Base-by-base conservation (phyloP, 2,888 invertebrate genomes). In the Psylliodes chrysocephalus region DNA sequence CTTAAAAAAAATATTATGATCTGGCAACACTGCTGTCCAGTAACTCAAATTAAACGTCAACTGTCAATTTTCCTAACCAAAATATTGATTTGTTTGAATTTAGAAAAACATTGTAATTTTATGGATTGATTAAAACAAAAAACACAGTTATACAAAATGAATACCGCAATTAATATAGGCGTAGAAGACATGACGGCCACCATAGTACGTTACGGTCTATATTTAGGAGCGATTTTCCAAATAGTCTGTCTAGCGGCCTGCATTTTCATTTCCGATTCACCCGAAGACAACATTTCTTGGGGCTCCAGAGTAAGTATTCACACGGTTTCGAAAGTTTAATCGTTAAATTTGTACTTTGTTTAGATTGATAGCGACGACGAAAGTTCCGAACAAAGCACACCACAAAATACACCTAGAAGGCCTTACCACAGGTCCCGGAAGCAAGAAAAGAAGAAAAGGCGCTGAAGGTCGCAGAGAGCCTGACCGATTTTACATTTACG, bases 151-250 rank as follows among this genome's bases (percentile, higher is more conserved):
- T n/a, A n/a, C n/a, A n/a, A n/a, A 69, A 83, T 83, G 82, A 83
- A 83, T 68, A 78, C 80, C 5, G 82, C 82, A 51, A 79, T 83
- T 54, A 82, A 82, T 76, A 86, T 88, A 72, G 87, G 86, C 1
- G 85, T 87, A 19, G 91, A 91, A 81, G 91, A 91, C 78, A 82
- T 91, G 72, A 86, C 92, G 74, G 91, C 90, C 66, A 88, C 89
- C 12, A 83, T 93, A 63, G 86, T 94, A 25, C 87, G 92, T 28
- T 92, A 91, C 80, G 94, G 95, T 10, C 83, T 95, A 3, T 94
- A 94, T 77, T 83, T 94, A 33, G 94, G 94, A 3, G 95, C 95
- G 12, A 86, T 93, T n/a, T 95, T 95, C 77, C 95, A 95, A 82
- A 82, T 95, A 60, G 83, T 91, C 17, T 95, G 95, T 77, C 86